Evolutionary conservation across 2,113 vertebrate genomes (phyloP).

Genomic region (Leucopsar rothschildi): DNA sequence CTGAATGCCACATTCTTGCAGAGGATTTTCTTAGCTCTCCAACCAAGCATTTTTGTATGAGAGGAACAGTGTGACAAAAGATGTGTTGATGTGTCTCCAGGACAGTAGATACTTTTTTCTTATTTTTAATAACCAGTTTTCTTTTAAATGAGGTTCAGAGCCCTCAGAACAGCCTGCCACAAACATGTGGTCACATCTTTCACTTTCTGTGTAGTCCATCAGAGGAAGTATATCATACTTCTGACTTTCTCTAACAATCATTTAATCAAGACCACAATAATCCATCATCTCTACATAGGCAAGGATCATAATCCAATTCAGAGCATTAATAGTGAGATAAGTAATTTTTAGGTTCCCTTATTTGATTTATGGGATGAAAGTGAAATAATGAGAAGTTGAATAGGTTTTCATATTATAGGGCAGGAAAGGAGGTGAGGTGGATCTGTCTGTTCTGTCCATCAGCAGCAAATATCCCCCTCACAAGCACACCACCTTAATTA

Average conservation of each 20-base stretch:
- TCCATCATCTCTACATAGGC: not conserved
- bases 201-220: not conserved
- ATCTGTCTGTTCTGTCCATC: not conserved
- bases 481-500: not conserved
- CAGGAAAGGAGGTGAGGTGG: not conserved
- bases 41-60: not conserved
- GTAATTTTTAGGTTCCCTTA: not conserved
- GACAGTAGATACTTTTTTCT: not conserved
- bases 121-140: not conserved
- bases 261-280: not conserved
- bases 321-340: not conserved
- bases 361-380: not conserved
- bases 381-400: not conserved
- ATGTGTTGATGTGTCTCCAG: accelerated
- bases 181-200: not conserved
- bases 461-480: not conserved
- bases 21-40: not conserved
- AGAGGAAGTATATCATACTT: not conserved
- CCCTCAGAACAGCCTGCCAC: not conserved
- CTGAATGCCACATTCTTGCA: not conserved
- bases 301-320: not conserved
- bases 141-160: not conserved
- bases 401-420: not conserved
- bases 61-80: not conserved
- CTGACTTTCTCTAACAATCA: not conserved